Conservation (phyloP, 2,888 invertebrate genomes). For the Mactromeris polynyma region DNA sequence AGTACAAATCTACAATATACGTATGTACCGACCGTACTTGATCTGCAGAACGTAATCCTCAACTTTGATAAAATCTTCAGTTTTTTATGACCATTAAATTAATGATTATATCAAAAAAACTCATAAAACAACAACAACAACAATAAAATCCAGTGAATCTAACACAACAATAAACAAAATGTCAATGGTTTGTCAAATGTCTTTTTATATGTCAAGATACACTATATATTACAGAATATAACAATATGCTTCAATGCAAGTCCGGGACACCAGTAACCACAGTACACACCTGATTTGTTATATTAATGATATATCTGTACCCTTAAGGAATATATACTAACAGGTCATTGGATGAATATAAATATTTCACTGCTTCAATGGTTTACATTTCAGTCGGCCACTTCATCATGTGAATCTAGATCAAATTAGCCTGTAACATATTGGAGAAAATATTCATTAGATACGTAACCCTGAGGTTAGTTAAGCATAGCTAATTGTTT, state of each 20-base stretch:
- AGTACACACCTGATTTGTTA: neutral
- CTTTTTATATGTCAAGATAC: no score
- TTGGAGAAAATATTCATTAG: neutral
- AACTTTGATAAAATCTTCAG: neutral
- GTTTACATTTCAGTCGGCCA: neutral
- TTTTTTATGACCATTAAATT: neutral
- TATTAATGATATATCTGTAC: neutral
- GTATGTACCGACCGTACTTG: neutral
- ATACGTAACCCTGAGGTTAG: no score
- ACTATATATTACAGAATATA: neutral
- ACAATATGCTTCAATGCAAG: neutral
- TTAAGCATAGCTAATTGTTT: no score
- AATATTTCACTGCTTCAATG: neutral
- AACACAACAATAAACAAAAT: neutral
- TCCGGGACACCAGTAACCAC: neutral
- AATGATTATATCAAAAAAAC: neutral
- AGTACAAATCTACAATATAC: neutral
- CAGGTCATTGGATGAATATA: constrained; percentile 5
- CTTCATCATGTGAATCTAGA: neutral
- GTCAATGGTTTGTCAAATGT: neutral
- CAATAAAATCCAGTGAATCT: neutral
- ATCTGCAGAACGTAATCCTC: neutral
- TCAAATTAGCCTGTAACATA: neutral
- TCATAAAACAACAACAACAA: neutral
- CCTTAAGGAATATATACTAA: neutral